Percentiles rank a stretch among this genome's conserved stretches.
phyloP scores from a whole-genome alignment of 1,140 invertebrate species.

The Centruroides sculpturatus region DNA sequence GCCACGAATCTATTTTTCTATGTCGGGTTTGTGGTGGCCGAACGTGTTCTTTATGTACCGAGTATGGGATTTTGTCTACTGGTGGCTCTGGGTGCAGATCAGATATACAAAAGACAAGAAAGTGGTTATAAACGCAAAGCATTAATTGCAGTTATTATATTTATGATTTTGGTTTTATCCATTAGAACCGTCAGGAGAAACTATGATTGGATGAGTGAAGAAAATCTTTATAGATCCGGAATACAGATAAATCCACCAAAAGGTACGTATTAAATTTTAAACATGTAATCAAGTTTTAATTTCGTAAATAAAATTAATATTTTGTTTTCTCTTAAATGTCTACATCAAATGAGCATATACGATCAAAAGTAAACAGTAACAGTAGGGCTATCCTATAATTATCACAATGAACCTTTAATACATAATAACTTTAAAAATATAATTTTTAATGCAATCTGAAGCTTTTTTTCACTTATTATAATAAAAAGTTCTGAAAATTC shows the following conservation, averaged over 20 bases:
- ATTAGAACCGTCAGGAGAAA: conserved; percentile 67
- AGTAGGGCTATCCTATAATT: too few species aligned
- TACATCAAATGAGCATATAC: too few species aligned
- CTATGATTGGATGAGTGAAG: conserved; percentile 81
- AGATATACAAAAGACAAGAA: conserved; percentile 8
- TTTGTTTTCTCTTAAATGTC: too few species aligned
- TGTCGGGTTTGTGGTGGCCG: conserved; percentile 93
- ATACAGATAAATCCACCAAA: conserved; percentile 90
- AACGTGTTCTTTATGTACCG: conserved; percentile 85
- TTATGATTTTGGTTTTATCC: conserved; percentile 47
- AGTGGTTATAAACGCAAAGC: not conserved
- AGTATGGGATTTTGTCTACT: conserved; percentile 89
- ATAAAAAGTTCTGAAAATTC: too few species aligned
- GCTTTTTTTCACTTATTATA: too few species aligned
- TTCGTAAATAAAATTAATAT: too few species aligned
- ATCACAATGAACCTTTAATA: too few species aligned
- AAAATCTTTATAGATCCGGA: conserved; percentile 79
- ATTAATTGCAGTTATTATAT: conserved; percentile 34
- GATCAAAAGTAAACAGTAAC: too few species aligned
- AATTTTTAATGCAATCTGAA: too few species aligned
- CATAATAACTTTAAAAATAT: too few species aligned
- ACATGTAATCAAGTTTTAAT: too few species aligned
- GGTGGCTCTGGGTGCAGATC: conserved; percentile 48
- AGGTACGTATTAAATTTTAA: conserved; percentile 47
- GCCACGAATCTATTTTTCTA: conserved; percentile 82